Evolutionary conservation across 2,113 vertebrate genomes (phyloP), one percentile per base, ranked within the genome.

Genomic region (Sapajus apella): DNA sequence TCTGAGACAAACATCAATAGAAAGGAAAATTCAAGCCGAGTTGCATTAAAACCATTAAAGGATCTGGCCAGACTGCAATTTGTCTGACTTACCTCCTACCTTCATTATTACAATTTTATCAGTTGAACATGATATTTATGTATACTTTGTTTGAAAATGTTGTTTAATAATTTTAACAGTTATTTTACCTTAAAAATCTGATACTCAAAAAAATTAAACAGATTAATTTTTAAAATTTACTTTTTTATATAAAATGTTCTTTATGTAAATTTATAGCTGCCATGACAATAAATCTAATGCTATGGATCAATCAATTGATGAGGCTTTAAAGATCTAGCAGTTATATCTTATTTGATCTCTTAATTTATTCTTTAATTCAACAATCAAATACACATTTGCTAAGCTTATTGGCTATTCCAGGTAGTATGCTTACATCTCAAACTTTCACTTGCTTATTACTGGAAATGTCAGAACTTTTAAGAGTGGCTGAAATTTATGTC

Each of bases 101-200:
- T 85, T 76, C 14, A 32, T 50, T 55, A 50, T 64, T 84, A 23
- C 16, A 47, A 2, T 77, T 91, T 79, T 73, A 73, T 93, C 52
- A 52, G 47, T 88, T 61, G 81, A 92, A 96, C 93, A 27, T 23
- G 20, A 68, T 79, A 76, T 3, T n/a, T 21, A 76, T 27, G 90
- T 89, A 30, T 47, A 13, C 37, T 97, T 91, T 55, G 7, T 72
- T 40, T 27, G 23, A 95, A 76, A 75, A 84, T 5, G 9, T 55
- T 87, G 45, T 85, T 95, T 80, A 91, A 66, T 66, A 75, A 76
- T 58, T 94, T 95, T 83, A 70, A 72, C 90, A 9, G 3, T 68
- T 47, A 82, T 40, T 79, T 12, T 66, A 72, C 35, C 2, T 89
- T 70, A 87, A 58, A 30, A 56, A n/a, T 80, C 52, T 43, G 35